Percentiles rank a stretch among this genome's conserved stretches.
Evolutionary conservation across 2,113 vertebrate genomes (phyloP).

Genomic region (Panthera tigris): DNA sequence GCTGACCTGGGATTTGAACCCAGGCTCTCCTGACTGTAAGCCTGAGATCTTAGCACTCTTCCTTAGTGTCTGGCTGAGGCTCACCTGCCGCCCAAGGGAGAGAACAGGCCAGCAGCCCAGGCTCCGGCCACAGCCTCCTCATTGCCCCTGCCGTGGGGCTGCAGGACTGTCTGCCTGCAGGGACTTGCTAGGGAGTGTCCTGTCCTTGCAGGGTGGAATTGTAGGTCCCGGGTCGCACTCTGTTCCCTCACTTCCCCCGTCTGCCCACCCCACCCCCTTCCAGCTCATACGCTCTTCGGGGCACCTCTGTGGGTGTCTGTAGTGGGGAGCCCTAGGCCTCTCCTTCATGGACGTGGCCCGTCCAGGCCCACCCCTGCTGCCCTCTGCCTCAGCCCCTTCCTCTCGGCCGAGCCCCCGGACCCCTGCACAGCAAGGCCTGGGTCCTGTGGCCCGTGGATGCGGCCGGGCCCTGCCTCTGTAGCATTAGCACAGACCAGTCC

Average conservation of each 20-base stretch:
- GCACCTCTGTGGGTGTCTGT: neutral
- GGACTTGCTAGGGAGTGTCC: fast-evolving
- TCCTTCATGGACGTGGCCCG: too few relatives aligned
- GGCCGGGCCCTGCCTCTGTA: neutral
- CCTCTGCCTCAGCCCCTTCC: fast-evolving
- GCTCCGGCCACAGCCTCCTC: too few relatives aligned
- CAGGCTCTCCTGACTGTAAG: too few relatives aligned
- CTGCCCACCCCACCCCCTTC: neutral
- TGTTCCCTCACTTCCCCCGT: fast-evolving
- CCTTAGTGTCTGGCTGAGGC: neutral
- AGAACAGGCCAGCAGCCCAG: neutral
- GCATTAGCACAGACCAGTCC: fast-evolving
- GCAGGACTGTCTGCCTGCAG: neutral
- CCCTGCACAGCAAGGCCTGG: fast-evolving
- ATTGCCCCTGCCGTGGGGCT: neutral
- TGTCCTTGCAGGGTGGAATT: fast-evolving
- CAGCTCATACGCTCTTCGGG: neutral
- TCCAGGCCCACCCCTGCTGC: fast-evolving
- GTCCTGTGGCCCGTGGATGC: neutral
- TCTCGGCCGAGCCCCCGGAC: fast-evolving
- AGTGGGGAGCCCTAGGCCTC: neutral
- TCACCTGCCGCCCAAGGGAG: neutral
- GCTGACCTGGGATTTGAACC: neutral
- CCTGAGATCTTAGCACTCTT: neutral
- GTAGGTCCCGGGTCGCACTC: neutral